Conservation (phyloP, 2,797 vertebrate genomes). For the Liparis tanakae region DNA sequence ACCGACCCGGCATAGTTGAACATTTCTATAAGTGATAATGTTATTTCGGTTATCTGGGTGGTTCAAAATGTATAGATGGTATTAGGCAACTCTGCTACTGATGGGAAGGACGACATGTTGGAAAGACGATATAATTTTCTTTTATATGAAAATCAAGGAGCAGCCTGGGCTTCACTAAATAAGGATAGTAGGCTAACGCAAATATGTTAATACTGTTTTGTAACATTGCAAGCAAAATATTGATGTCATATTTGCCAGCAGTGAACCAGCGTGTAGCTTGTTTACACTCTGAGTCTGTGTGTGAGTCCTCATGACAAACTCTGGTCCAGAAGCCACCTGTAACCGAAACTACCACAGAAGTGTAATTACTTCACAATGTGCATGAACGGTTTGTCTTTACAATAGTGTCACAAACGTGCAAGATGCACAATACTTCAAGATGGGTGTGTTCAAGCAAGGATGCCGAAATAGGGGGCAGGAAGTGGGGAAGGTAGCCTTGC, state of each 20-base stretch:
- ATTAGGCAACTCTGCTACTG: neutral
- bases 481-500: too few relatives aligned
- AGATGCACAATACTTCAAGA: neutral
- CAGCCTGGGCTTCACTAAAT: neutral
- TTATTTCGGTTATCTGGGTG: slow-evolving; percentile 23
- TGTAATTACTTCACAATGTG: neutral
- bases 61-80: slow-evolving; percentile 1
- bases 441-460: too few relatives aligned
- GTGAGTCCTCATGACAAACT: slow-evolving; percentile 1
- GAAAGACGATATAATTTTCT: neutral
- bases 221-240: neutral
- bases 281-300: neutral
- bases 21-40: slow-evolving; percentile 25
- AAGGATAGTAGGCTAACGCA: neutral
- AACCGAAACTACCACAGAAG: neutral
- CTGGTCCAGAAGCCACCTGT: neutral
- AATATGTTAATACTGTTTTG: neutral
- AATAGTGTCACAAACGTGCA: neutral
- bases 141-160: neutral
- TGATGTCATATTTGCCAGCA: neutral
- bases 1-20: slow-evolving; percentile 39
- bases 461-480: too few relatives aligned
- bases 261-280: neutral
- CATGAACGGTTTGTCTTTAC: neutral
- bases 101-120: neutral